Evolutionary conservation across 2,888 invertebrate genomes (phyloP).

Genomic region (Synergus japonicus): DNA sequence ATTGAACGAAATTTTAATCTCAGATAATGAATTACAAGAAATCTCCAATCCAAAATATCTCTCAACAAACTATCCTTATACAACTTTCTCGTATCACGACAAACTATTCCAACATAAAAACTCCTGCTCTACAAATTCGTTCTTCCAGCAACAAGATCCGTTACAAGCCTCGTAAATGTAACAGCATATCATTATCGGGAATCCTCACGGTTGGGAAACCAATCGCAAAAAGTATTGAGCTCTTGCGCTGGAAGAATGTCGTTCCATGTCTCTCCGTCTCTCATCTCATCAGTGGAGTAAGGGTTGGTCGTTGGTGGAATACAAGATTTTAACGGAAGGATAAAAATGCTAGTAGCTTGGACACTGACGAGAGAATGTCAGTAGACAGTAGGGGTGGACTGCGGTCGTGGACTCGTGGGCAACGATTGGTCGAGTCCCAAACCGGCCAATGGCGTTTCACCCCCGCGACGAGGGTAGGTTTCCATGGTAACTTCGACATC

Average conservation of each 20-base stretch:
- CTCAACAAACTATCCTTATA: background rate
- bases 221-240: background rate
- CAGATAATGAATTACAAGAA: background rate
- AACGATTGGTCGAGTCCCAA: slow-evolving; percentile 60
- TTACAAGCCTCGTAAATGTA: slow-evolving; percentile 6
- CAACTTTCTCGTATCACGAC: background rate
- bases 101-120: background rate
- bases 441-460: slow-evolving; percentile 77
- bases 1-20: background rate
- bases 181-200: slow-evolving; percentile 8
- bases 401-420: slow-evolving; percentile 50
- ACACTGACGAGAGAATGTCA: slow-evolving; percentile 54
- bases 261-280: background rate
- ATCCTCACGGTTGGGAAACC: slow-evolving; percentile 3
- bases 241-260: background rate
- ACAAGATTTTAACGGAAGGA: background rate
- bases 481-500: slow-evolving; percentile 73
- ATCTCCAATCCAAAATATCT: background rate
- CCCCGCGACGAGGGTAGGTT: slow-evolving; percentile 75
- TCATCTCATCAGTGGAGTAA: background rate
- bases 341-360: slow-evolving; percentile 44
- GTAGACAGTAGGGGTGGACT: slow-evolving; percentile 60
- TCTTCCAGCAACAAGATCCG: background rate
- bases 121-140: background rate
- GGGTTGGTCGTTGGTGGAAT: background rate